These are phyloP conservation scores for Ellobium chinense DNA, from an alignment of 2,888 invertebrate genomes.

Conservation along the genomic window DNA sequence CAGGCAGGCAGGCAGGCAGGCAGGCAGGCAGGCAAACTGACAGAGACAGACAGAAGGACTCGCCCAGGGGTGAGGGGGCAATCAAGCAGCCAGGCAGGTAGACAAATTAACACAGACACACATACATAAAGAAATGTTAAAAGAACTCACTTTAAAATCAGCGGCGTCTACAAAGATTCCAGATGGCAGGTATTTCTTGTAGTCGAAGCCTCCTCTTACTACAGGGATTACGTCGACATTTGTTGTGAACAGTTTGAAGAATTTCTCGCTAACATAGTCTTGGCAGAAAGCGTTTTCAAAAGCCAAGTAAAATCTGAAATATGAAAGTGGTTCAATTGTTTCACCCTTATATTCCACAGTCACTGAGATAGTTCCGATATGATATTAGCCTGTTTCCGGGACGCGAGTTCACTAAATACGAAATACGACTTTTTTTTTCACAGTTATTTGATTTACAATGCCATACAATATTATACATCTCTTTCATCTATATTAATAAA, in stretches of 20 bases:
- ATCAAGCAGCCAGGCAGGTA: neutral
- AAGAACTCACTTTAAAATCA: slow-evolving; percentile 43
- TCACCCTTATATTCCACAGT: too few relatives aligned
- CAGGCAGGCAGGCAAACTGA: neutral
- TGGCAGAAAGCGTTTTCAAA: slow-evolving; percentile 40
- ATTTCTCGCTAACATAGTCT: slow-evolving; percentile 41
- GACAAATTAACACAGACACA: too few relatives aligned
- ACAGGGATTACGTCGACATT: slow-evolving; percentile 44
- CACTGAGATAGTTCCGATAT: too few relatives aligned
- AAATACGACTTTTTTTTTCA: too few relatives aligned
- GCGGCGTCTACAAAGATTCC: slow-evolving; percentile 40
- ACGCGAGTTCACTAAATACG: too few relatives aligned
- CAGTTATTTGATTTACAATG: too few relatives aligned
- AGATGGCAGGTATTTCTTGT: slow-evolving; percentile 37
- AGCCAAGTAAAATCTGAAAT: slow-evolving; percentile 38
- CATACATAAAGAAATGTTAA: too few relatives aligned
- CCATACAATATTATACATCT: too few relatives aligned
- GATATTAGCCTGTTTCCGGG: too few relatives aligned
- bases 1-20: slow-evolving; percentile 9
- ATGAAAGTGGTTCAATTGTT: too few relatives aligned
- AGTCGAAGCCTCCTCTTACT: slow-evolving; percentile 44
- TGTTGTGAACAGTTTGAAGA: slow-evolving; percentile 36
- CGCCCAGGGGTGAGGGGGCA: neutral
- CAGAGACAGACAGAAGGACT: too few relatives aligned
- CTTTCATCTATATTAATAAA: too few relatives aligned